Percentiles rank a stretch among this genome's conserved stretches.
Conservation (phyloP, 2,797 vertebrate species). For the Gymnopithys bicolor region DNA sequence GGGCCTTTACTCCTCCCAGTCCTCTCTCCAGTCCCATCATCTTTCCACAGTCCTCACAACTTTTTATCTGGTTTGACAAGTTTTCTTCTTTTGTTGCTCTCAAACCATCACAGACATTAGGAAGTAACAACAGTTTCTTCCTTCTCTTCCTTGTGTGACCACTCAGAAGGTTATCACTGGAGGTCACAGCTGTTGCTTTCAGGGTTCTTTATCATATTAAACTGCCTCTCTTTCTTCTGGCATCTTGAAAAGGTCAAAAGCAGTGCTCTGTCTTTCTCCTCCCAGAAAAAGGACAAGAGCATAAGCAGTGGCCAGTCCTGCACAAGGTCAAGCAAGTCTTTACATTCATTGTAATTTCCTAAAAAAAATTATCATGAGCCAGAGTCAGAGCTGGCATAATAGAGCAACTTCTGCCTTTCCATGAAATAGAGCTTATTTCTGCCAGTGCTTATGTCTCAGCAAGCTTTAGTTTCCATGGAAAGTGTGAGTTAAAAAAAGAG, state of each 20-base stretch:
- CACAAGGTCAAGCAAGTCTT: neutral
- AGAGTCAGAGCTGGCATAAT: neutral
- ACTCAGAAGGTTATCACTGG: neutral
- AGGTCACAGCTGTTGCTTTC: neutral
- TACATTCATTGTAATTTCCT: neutral
- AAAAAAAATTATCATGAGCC: neutral
- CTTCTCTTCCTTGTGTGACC: neutral
- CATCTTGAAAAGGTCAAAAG: neutral
- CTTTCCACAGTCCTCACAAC: neutral
- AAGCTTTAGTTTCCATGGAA: constrained; percentile 7
- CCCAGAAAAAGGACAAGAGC: neutral
- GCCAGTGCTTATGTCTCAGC: neutral
- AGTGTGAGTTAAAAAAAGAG: neutral
- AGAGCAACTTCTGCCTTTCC: neutral
- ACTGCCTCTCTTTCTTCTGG: neutral
- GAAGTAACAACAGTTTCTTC: neutral
- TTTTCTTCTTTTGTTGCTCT: neutral
- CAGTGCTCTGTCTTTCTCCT: neutral
- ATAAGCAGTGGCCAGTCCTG: neutral
- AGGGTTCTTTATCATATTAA: neutral
- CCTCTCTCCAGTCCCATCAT: neutral
- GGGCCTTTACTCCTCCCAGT: neutral
- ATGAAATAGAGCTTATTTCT: neutral
- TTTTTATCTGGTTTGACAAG: neutral
- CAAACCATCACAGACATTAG: neutral